Evolutionary conservation across 2,113 vertebrate species (phyloP).

Genomic region (Larimichthys crocea): DNA sequence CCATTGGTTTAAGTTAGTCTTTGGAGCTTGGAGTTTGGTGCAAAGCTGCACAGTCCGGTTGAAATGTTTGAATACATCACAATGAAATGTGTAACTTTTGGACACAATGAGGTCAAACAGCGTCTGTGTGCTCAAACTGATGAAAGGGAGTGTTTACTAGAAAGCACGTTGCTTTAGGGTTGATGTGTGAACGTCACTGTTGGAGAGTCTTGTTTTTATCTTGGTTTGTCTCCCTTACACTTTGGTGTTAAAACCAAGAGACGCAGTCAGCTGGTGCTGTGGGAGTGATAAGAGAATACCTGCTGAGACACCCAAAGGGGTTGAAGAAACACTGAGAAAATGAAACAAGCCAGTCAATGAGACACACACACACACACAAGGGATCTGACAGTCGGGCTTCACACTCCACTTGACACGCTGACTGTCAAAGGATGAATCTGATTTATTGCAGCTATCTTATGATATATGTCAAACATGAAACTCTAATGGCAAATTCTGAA

Average conservation of each 20-base stretch:
- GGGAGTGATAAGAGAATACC: constrained; percentile 79
- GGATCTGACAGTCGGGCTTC: constrained; percentile 73
- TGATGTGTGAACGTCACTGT: constrained; percentile 39
- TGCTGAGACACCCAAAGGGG: constrained; percentile 77
- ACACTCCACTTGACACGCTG: constrained; percentile 77
- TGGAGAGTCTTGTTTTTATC: constrained; percentile 73
- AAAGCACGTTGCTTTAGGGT: constrained; percentile 21
- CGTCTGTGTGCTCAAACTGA: neutral
- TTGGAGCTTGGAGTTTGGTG: neutral
- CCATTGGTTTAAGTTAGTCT: neutral
- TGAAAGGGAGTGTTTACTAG: constrained; percentile 37
- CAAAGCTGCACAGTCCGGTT: neutral
- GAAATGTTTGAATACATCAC: neutral
- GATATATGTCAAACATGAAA: constrained; percentile 74
- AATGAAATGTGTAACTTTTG: neutral
- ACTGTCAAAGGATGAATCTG: constrained; percentile 78
- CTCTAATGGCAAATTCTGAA: constrained; percentile 67
- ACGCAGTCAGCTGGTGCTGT: constrained; percentile 71
- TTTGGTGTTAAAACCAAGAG: constrained; percentile 82
- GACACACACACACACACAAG: constrained; percentile 48
- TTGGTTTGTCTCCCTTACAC: constrained; percentile 79
- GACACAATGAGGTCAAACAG: constrained; percentile 36
- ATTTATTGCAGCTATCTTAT: constrained; percentile 74
- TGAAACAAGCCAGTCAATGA: constrained; percentile 71
- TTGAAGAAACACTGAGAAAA: constrained; percentile 71